Evolutionary conservation across 2,113 vertebrate genomes (phyloP), one percentile per base, ranked within the genome.

Genomic region (Sminthopsis crassicaudata): DNA sequence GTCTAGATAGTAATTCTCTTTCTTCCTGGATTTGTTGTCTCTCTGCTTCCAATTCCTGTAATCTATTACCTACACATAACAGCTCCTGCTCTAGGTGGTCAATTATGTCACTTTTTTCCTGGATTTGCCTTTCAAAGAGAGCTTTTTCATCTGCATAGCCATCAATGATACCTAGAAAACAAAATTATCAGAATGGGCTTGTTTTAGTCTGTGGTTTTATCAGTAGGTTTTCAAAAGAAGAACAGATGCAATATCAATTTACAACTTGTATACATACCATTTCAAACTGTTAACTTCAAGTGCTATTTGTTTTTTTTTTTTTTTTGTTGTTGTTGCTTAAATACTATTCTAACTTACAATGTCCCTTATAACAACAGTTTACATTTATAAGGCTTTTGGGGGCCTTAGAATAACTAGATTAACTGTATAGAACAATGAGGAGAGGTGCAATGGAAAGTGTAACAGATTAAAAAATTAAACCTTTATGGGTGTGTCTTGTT

Each of bases 31-130:
- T 98, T 95, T 99, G 99, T 95, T 99, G 98, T 89, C 98, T 98
- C 93, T 99, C 99, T 98, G 99, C 98, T 96, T 99, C 99, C 97
- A 99, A 97, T 96, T 99, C 99, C 92, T 99, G 99, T 95, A 99
- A 99, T 91, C 99, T 99, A 97, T 98, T 99, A 98, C 98, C 97
- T 95, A 99, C 99, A 97, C 99, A 98, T 91, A 98, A 98, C 91
- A 99, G 98, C 88, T 99, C 98, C 98, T 99, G 98, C 92, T 99
- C 98, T 97, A 99, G 98, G 93, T 98, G 98, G 96, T 98, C 98
- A 97, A 99, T 98, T 54, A 98, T 84, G 91, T 99, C 98, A 93
- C 67, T 94, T 98, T 99, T 99, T 97, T 99, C 99, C 96, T 98
- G 99, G 76, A 99, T 98, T 55, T 99, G 99, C 93, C 99, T 99